Percentiles rank a stretch among this genome's conserved stretches.
These are phyloP conservation scores for Amiota minor DNA, from an alignment of 2,888 invertebrate species.

Conservation along the genomic window DNA sequence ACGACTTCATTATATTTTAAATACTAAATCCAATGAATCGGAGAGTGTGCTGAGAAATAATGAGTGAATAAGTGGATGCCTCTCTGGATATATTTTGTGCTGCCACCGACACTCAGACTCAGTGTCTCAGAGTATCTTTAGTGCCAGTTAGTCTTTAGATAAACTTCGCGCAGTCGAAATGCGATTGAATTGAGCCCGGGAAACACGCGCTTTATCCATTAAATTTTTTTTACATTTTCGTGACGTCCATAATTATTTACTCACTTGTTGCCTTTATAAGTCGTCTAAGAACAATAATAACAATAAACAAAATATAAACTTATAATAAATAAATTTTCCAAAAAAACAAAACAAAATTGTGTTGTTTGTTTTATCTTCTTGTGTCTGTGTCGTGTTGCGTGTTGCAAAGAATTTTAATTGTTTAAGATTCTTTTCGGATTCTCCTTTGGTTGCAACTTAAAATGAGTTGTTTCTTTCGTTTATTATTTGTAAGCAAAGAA, in stretches of 20 bases:
- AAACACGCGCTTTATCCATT: background rate
- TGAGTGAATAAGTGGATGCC: slow-evolving; percentile 29
- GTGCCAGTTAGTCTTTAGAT: slow-evolving; percentile 36
- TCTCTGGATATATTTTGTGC: background rate
- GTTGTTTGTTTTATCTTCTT: background rate
- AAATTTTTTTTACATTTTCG: slow-evolving; percentile 1
- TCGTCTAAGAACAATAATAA: too few relatives aligned
- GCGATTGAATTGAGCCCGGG: slow-evolving; percentile 36
- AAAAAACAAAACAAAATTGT: background rate
- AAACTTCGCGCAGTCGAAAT: slow-evolving; percentile 44
- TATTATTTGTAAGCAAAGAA: slow-evolving; percentile 60
- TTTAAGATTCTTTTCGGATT: background rate
- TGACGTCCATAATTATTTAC: background rate
- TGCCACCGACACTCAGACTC: background rate
- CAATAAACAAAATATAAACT: background rate
- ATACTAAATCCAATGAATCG: background rate
- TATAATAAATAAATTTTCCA: slow-evolving; percentile 12
- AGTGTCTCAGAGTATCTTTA: background rate
- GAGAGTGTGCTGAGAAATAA: slow-evolving; percentile 4
- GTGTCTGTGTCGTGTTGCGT: background rate
- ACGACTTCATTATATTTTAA: background rate
- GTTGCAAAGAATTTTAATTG: slow-evolving; percentile 15
- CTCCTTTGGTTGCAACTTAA: slow-evolving; percentile 36
- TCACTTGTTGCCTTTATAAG: background rate
- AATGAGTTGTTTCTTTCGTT: slow-evolving; percentile 61